phyloP scores from a whole-genome alignment of 1,140 invertebrate genomes.

The Galleria mellonella region DNA sequence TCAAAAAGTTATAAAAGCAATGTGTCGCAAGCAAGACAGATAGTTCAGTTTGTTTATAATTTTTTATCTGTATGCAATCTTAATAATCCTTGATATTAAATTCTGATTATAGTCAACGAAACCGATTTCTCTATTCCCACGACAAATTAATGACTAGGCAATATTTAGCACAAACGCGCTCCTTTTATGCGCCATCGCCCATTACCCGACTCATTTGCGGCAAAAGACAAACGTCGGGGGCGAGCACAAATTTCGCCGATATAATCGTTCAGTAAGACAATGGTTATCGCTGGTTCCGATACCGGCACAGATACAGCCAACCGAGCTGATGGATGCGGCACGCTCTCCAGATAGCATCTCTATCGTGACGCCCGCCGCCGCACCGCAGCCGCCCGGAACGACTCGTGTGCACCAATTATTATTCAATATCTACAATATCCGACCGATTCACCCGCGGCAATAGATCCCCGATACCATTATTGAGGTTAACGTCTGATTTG shows the following conservation, averaged over 20 bases:
- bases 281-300: constrained; percentile 58
- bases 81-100: too few species aligned
- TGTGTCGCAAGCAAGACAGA: too few species aligned
- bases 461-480: constrained; percentile 34
- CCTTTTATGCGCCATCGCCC: constrained; percentile 49
- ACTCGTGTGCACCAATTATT: constrained; percentile 62
- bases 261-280: constrained; percentile 64
- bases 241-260: constrained; percentile 64
- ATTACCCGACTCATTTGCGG: constrained; percentile 65
- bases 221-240: constrained; percentile 59
- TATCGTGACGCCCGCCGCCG: constrained; percentile 44
- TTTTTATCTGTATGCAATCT: too few species aligned
- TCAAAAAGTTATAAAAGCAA: too few species aligned
- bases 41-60: too few species aligned
- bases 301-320: constrained; percentile 40
- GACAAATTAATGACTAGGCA: constrained; percentile 61
- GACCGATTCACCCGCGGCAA: constrained; percentile 22
- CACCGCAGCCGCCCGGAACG: not conserved
- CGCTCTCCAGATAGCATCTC: constrained; percentile 56
- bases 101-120: too few species aligned
- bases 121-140: constrained; percentile 34
- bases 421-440: constrained; percentile 56
- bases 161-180: constrained; percentile 46
- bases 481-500: constrained; percentile 34
- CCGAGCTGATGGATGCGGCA: constrained; percentile 63